Percentiles rank a stretch among this genome's conserved stretches.
Conservation (phyloP, 1,140 invertebrate species). For the Piezodorus guildinii region DNA sequence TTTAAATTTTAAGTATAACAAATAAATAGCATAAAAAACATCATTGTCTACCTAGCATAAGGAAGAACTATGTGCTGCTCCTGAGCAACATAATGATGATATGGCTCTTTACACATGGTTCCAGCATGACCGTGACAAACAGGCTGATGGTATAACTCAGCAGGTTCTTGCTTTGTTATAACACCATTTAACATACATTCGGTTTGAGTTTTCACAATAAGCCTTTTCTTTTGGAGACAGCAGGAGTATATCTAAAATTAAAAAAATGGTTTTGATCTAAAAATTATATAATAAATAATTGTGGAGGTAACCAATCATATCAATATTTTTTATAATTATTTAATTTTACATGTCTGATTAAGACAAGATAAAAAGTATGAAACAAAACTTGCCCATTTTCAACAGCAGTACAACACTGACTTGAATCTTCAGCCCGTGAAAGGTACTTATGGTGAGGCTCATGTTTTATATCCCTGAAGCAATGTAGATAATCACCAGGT, state of each 20-base stretch:
- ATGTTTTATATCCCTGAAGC: slow-evolving; percentile 32
- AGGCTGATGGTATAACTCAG: slow-evolving; percentile 27
- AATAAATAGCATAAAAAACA: too few species aligned
- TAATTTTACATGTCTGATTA: too few species aligned
- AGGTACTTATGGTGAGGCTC: slow-evolving; percentile 33
- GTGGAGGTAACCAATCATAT: too few species aligned
- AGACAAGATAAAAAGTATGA: neutral
- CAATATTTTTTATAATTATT: too few species aligned
- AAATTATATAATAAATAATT: too few species aligned
- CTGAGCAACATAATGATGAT: slow-evolving; percentile 42
- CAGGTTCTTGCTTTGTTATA: slow-evolving; percentile 40
- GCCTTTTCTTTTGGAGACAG: slow-evolving; percentile 70
- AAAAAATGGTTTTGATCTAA: neutral
- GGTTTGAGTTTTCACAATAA: slow-evolving; percentile 74
- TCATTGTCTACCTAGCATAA: slow-evolving; percentile 18
- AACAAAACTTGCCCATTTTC: slow-evolving; percentile 16
- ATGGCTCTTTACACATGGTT: slow-evolving; percentile 41
- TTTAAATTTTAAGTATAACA: too few species aligned
- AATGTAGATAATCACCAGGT: slow-evolving; percentile 17
- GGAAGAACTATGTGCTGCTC: slow-evolving; percentile 42
- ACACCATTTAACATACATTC: slow-evolving; percentile 50
- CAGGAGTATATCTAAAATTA: slow-evolving; percentile 33
- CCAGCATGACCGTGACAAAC: slow-evolving; percentile 31
- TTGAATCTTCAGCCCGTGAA: slow-evolving; percentile 12
- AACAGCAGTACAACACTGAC: slow-evolving; percentile 18